phyloP scores from a whole-genome alignment of 2,888 invertebrate genomes.

The Pachliopta kotzebuea region DNA sequence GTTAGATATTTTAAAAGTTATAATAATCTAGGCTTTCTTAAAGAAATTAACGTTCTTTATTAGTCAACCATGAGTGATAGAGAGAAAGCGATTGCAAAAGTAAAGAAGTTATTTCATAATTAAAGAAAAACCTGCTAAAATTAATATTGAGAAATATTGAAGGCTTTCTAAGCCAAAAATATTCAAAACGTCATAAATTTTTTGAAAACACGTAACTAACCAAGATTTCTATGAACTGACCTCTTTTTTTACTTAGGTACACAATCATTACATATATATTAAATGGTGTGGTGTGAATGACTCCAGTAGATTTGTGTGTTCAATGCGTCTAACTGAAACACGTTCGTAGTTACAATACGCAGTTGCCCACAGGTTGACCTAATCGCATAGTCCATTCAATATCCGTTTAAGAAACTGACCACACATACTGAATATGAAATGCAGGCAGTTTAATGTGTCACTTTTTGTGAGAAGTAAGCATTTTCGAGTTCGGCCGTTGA shows the following conservation, averaged over 20 bases:
- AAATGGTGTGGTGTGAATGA: background rate
- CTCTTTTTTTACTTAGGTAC: no score
- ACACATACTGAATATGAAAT: conserved; percentile 76
- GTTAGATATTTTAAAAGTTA: no score
- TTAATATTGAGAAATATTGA: no score
- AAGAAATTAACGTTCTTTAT: no score
- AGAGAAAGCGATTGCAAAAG: no score
- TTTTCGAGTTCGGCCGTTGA: conserved; percentile 78
- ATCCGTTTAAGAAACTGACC: conserved; percentile 72
- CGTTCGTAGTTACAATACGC: conserved; percentile 44
- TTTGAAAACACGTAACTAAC: no score
- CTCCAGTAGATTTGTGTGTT: conserved; percentile 3
- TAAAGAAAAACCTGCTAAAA: no score
- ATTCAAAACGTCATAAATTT: background rate
- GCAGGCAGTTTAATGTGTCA: conserved; percentile 73
- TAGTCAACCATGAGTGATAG: no score
- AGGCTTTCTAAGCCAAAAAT: background rate
- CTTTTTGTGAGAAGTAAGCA: conserved; percentile 76
- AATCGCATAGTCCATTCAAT: conserved; percentile 61
- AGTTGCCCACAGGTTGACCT: conserved; percentile 51
- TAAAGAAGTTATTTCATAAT: no score
- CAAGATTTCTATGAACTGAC: no score
- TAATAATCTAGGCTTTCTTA: no score
- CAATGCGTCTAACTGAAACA: conserved; percentile 5
- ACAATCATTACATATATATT: no score